Percentiles rank a stretch among this genome's conserved stretches.
Conservation (phyloP, 2,113 vertebrate species). For the Albula goreensis region DNA sequence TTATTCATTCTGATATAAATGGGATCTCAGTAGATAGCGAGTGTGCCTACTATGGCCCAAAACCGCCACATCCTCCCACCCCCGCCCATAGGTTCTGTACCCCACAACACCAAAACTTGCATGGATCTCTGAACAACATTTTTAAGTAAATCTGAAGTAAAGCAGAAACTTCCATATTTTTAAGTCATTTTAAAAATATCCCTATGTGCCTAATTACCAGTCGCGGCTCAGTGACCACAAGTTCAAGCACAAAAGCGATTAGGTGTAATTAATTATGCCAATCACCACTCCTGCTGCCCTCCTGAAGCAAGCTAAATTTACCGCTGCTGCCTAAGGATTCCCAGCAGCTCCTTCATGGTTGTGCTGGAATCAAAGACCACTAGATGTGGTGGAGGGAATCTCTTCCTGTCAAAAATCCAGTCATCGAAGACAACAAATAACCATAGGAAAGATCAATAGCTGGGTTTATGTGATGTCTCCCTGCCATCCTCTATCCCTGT, state of each 20-base stretch:
- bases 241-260: background rate
- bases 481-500: background rate
- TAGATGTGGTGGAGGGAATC: background rate
- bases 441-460: background rate
- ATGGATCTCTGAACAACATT: background rate
- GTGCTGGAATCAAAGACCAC: background rate
- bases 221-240: background rate
- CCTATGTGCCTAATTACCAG: background rate
- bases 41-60: background rate
- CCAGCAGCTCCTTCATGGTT: background rate
- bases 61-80: too few species aligned
- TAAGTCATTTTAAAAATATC: background rate
- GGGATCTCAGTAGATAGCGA: background rate
- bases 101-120: background rate
- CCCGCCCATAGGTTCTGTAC: background rate
- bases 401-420: constrained; percentile 15
- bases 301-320: background rate
- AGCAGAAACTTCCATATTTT: too few species aligned
- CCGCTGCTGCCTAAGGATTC: background rate
- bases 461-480: background rate
- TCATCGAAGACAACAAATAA: background rate
- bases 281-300: background rate
- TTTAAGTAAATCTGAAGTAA: background rate
- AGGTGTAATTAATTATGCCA: background rate
- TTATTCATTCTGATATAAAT: background rate